phyloP scores from a whole-genome alignment of 2,888 invertebrate species.

The Dryadula phaetusa region DNA sequence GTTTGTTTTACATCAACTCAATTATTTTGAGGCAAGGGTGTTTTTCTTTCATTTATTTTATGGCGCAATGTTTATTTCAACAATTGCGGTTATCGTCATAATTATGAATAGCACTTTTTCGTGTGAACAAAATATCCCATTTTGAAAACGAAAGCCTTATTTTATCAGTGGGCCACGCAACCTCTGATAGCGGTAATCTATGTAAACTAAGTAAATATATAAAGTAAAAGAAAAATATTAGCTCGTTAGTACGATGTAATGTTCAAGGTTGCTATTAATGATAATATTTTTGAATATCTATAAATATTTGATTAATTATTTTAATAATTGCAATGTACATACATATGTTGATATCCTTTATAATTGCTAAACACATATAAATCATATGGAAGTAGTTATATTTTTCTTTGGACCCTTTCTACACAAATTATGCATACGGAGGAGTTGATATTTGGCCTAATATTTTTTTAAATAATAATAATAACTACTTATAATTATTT shows the following conservation, averaged over 20 bases:
- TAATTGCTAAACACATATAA: too few relatives aligned
- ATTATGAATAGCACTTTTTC: constrained; percentile 45
- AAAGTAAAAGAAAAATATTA: background rate
- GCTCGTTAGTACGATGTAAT: constrained; percentile 12
- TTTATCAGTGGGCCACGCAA: constrained; percentile 71
- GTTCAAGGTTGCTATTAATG: background rate
- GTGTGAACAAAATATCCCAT: constrained; percentile 41
- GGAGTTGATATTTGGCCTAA: too few relatives aligned
- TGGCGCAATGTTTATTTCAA: constrained; percentile 27
- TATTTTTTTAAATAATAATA: too few relatives aligned
- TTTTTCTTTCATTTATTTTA: constrained; percentile 63
- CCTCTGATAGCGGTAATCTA: constrained; percentile 52
- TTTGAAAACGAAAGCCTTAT: constrained; percentile 42
- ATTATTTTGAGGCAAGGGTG: constrained; percentile 56
- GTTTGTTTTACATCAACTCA: constrained; percentile 49
- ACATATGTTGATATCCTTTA: background rate
- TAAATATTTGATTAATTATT: background rate
- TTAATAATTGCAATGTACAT: too few relatives aligned
- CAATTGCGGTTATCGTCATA: constrained; percentile 40
- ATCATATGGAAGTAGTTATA: too few relatives aligned
- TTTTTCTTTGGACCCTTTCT: too few relatives aligned
- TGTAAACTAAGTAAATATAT: background rate
- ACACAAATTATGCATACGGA: too few relatives aligned
- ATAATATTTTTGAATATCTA: background rate
- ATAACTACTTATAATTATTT: too few relatives aligned